phyloP scores from a whole-genome alignment of 1,140 invertebrate species.

The Teleogryllus occipitalis region DNA sequence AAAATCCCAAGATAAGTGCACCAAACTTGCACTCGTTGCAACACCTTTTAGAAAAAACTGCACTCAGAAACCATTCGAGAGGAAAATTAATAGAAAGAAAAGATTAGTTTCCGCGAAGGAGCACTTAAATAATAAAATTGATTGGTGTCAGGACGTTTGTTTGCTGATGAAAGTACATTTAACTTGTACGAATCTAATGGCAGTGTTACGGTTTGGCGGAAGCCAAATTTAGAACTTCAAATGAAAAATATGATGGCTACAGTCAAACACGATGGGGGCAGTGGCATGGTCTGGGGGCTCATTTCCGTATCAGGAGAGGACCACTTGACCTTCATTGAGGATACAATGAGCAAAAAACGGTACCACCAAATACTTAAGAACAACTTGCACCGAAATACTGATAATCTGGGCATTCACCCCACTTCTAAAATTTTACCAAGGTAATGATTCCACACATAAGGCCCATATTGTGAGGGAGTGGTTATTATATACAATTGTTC shows the following conservation, averaged over 20 bases:
- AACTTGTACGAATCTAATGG: background rate
- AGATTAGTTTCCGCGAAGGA: background rate
- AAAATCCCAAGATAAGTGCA: no score
- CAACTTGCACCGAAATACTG: background rate
- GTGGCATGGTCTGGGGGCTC: background rate
- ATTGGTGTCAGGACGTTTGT: background rate
- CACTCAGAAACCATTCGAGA: background rate
- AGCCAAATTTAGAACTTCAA: background rate
- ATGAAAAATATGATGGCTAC: background rate
- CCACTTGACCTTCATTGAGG: background rate
- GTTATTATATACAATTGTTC: background rate
- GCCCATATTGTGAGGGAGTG: background rate
- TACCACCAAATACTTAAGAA: background rate
- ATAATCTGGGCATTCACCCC: background rate
- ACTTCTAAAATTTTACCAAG: background rate
- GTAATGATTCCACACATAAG: background rate
- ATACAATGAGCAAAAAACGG: background rate
- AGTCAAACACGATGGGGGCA: background rate
- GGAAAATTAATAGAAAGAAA: background rate
- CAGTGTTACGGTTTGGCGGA: background rate
- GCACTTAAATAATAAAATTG: background rate
- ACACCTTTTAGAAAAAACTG: background rate
- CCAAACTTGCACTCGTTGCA: no score
- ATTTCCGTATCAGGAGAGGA: background rate
- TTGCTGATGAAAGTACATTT: background rate